Percentiles rank a stretch among this genome's conserved stretches.
Conservation (phyloP, 2,113 vertebrate species). For the Columba livia region DNA sequence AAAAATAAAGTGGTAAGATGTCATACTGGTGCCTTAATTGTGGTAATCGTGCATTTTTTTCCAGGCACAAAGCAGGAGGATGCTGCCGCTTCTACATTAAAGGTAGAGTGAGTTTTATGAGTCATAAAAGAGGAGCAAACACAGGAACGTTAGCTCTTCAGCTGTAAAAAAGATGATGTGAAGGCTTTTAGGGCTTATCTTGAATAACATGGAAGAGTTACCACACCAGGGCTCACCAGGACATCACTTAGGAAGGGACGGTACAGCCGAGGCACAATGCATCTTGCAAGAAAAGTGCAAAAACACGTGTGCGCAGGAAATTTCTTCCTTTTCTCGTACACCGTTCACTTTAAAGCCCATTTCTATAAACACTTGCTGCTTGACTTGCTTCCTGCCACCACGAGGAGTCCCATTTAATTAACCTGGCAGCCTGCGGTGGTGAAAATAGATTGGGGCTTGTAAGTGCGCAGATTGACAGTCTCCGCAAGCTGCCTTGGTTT, state of each 20-base stretch:
- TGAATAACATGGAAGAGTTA: neutral
- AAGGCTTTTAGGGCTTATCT: neutral
- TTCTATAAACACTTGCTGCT: constrained; percentile 33
- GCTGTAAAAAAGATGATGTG: neutral
- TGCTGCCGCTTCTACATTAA: neutral
- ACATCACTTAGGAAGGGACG: neutral
- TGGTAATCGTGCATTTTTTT: neutral
- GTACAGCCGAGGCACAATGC: neutral
- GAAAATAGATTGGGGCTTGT: constrained; percentile 42
- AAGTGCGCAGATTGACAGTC: constrained; percentile 48
- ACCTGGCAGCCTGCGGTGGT: constrained; percentile 6
- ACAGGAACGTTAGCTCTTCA: neutral
- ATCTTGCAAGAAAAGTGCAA: neutral
- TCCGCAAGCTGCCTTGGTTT: constrained; percentile 26
- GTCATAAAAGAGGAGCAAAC: constrained; percentile 6
- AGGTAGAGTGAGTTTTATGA: constrained; percentile 10
- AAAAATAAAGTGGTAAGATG: neutral
- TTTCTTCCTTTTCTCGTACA: neutral
- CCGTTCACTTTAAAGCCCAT: neutral
- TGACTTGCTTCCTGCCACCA: constrained; percentile 56
- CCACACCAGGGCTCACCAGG: neutral
- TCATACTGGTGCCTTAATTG: neutral
- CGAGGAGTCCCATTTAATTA: constrained; percentile 53
- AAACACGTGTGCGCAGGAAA: neutral
- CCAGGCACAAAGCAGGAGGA: neutral